A percentile compares a stretch with the other conserved stretches of the same genome.
phyloP scores from a whole-genome alignment of 2,888 invertebrate species.

The Aquatica leii region DNA sequence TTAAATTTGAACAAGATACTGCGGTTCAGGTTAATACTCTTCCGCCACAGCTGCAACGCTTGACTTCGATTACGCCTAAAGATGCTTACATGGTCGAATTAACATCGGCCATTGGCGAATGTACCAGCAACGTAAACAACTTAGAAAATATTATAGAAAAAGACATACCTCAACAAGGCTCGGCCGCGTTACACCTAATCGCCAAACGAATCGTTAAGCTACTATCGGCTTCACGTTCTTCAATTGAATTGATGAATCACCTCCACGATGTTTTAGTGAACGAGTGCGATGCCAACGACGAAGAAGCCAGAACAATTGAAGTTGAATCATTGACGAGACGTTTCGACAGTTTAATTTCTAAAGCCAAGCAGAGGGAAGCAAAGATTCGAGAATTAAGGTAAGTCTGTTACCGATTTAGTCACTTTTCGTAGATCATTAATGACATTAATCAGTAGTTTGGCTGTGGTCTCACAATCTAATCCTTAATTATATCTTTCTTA shows the following conservation, averaged over 20 bases:
- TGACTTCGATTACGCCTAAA: constrained; percentile 79
- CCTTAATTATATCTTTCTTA: constrained; percentile 54
- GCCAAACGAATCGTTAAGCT: constrained; percentile 79
- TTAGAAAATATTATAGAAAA: constrained; percentile 72
- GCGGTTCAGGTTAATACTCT: constrained; percentile 86
- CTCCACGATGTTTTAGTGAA: constrained; percentile 76
- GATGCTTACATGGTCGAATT: constrained; percentile 84
- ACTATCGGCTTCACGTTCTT: constrained; percentile 80
- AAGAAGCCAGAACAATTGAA: constrained; percentile 72
- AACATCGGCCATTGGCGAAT: constrained; percentile 76
- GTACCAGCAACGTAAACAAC: constrained; percentile 71
- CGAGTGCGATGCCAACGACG: constrained; percentile 74
- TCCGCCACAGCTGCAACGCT: constrained; percentile 64
- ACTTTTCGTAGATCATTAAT: constrained; percentile 13
- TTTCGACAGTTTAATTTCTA: constrained; percentile 73
- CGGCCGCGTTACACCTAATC: constrained; percentile 67
- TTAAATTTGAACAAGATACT: constrained; percentile 78
- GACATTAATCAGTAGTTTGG: constrained; percentile 13
- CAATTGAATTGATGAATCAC: constrained; percentile 82
- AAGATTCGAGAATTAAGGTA: constrained; percentile 82
- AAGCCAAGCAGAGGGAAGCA: constrained; percentile 78
- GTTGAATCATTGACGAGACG: constrained; percentile 71
- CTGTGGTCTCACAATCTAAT: constrained; percentile 35
- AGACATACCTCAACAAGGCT: constrained; percentile 65
- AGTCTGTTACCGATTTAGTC: constrained; percentile 45